Evolutionary conservation across 1,140 invertebrate genomes (phyloP).

Genomic region (Drosophila ercepeae): DNA sequence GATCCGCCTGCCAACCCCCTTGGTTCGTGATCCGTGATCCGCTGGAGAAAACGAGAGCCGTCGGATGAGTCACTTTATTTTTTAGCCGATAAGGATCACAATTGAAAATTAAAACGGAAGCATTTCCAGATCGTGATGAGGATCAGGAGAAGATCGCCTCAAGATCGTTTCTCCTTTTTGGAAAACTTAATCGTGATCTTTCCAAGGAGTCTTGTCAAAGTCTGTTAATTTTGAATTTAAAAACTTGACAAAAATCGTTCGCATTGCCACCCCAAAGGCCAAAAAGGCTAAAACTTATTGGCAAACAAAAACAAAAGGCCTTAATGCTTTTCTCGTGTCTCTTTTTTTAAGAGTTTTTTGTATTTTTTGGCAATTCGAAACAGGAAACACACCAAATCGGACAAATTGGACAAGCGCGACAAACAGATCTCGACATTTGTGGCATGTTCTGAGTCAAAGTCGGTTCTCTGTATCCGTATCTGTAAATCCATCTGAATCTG

Average conservation of each 20-base stretch:
- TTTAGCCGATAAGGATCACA: conserved; percentile 30
- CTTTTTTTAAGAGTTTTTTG: background rate
- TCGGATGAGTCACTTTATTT: conserved; percentile 10
- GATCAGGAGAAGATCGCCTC: background rate
- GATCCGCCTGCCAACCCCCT: conserved; percentile 38
- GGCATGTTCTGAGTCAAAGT: conserved; percentile 39
- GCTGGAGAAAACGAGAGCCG: conserved; percentile 8
- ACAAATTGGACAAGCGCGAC: conserved; percentile 51
- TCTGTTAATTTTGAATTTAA: too few species aligned
- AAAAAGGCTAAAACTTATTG: background rate
- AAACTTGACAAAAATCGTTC: too few species aligned
- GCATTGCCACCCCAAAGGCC: too few species aligned
- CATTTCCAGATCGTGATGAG: background rate
- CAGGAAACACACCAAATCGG: conserved; percentile 58
- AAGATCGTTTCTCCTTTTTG: background rate
- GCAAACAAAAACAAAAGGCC: background rate
- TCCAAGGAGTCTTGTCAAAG: background rate
- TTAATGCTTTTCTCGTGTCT: conserved; percentile 25
- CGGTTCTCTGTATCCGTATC: conserved; percentile 5
- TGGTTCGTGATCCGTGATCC: conserved; percentile 33
- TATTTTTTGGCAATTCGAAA: conserved; percentile 34
- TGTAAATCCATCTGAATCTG: conserved; percentile 15
- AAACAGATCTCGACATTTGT: conserved; percentile 49
- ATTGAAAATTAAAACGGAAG: conserved; percentile 19
- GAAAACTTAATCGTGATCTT: background rate